Evolutionary conservation across 2,113 vertebrate genomes (phyloP).

Genomic region (Pedetes capensis): DNA sequence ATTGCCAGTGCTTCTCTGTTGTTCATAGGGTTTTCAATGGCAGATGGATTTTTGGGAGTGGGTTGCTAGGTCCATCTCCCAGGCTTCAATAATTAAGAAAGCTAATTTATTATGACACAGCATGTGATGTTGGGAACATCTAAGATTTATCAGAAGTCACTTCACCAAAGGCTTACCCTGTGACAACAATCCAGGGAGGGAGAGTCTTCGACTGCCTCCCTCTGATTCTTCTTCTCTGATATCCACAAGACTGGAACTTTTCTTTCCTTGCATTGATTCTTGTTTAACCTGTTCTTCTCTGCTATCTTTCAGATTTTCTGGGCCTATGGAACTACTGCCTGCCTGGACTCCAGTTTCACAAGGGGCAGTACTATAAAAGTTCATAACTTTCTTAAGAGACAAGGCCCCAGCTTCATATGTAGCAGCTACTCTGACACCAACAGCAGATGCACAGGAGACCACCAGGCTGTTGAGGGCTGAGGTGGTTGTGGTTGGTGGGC

Average conservation of each 20-base stretch:
- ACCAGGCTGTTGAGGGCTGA: constrained; percentile 94
- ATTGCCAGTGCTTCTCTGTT: too few species aligned
- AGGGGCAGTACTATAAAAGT: constrained; percentile 86
- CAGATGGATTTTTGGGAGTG: too few species aligned
- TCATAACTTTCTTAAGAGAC: constrained; percentile 97
- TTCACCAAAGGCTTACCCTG: constrained; percentile 88
- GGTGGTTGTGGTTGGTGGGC: constrained; percentile 82
- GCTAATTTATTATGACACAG: not conserved
- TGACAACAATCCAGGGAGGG: constrained; percentile 95
- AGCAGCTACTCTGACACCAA: constrained; percentile 94
- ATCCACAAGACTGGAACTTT: constrained; percentile 97
- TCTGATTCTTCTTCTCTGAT: constrained; percentile 95
- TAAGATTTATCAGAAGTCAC: not conserved
- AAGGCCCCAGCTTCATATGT: constrained; percentile 93
- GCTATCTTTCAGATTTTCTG: constrained; percentile 82
- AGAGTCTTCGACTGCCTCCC: constrained; percentile 92
- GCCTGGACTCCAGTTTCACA: constrained; percentile 71
- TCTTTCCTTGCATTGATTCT: constrained; percentile 94
- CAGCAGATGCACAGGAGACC: constrained; percentile 94
- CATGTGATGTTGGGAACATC: not conserved
- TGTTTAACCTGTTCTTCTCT: constrained; percentile 88
- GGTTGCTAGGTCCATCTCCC: too few species aligned
- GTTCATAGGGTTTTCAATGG: too few species aligned
- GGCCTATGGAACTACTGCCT: constrained; percentile 63
- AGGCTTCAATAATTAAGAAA: not conserved